Evolutionary conservation across 2,797 vertebrate genomes (phyloP).

Genomic region (Amblyraja radiata): DNA sequence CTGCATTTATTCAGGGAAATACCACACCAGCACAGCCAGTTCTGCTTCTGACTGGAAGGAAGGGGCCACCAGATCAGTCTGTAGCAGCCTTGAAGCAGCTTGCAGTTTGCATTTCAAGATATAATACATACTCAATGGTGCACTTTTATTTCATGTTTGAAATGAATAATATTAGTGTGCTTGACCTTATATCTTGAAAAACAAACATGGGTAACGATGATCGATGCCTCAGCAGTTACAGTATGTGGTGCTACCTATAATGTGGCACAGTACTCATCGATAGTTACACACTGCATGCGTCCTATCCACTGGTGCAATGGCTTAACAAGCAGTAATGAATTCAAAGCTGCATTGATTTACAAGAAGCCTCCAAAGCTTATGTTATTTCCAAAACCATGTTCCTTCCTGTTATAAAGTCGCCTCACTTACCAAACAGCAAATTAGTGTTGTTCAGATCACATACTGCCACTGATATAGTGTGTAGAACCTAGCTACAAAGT

Average conservation of each 20-base stretch:
- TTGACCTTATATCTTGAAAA: conserved; percentile 12
- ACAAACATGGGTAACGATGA: conserved; percentile 15
- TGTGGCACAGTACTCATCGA: neutral
- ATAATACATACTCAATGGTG: neutral
- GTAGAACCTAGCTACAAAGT: neutral
- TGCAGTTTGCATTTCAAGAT: conserved; percentile 3
- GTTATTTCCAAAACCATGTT: neutral
- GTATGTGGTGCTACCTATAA: too few species aligned
- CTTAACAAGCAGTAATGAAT: neutral
- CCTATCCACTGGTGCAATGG: neutral
- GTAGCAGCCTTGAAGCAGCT: neutral
- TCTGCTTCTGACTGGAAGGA: neutral
- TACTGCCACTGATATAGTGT: neutral
- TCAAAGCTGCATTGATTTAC: neutral
- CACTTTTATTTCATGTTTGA: neutral
- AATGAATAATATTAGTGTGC: conserved; percentile 18
- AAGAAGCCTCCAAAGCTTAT: neutral
- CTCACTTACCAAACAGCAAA: neutral
- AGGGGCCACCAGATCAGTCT: neutral
- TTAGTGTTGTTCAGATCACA: neutral
- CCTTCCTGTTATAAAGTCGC: too few species aligned
- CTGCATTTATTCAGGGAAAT: neutral
- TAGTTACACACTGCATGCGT: too few species aligned
- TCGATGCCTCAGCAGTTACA: neutral
- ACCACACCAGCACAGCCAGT: neutral